Percentiles rank a stretch among this genome's conserved stretches.
These are phyloP conservation scores for Clamator glandarius DNA, from an alignment of 2,797 vertebrate species.

Conservation along the genomic window DNA sequence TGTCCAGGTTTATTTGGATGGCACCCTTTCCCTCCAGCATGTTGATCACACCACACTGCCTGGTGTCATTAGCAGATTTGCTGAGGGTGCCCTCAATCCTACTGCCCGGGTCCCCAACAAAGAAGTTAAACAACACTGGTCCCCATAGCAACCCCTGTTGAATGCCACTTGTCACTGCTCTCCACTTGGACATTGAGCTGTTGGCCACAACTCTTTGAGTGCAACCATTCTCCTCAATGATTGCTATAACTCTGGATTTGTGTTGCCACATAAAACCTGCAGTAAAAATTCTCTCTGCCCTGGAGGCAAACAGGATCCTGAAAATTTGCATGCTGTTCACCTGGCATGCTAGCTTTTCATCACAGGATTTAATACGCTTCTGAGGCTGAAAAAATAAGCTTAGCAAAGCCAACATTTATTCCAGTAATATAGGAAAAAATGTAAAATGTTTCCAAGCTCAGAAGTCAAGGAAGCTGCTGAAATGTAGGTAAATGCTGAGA, in stretches of 20 bases:
- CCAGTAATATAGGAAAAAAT: not conserved
- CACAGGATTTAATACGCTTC: not conserved
- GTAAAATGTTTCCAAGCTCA: not conserved
- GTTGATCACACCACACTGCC: no score
- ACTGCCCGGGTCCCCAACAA: no score
- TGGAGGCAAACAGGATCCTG: not conserved
- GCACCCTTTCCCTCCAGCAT: no score
- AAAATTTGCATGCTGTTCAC: not conserved
- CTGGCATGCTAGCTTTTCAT: not conserved
- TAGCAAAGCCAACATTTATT: not conserved
- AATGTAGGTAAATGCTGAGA: not conserved
- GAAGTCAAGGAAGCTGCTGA: not conserved
- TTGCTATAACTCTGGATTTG: not conserved
- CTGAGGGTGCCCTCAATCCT: no score
- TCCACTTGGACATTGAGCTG: no score
- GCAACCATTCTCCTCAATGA: no score
- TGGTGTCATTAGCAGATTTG: no score
- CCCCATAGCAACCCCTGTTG: no score
- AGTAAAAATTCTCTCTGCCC: not conserved
- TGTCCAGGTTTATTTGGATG: no score
- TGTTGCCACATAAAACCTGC: not conserved
- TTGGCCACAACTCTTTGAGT: no score
- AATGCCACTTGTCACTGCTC: no score
- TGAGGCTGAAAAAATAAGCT: conserved; percentile 12
- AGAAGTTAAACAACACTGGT: no score